Percentiles rank a stretch among this genome's conserved stretches.
These are phyloP conservation scores for Periplaneta americana DNA, from an alignment of 1,140 invertebrate species.

Conservation along the genomic window DNA sequence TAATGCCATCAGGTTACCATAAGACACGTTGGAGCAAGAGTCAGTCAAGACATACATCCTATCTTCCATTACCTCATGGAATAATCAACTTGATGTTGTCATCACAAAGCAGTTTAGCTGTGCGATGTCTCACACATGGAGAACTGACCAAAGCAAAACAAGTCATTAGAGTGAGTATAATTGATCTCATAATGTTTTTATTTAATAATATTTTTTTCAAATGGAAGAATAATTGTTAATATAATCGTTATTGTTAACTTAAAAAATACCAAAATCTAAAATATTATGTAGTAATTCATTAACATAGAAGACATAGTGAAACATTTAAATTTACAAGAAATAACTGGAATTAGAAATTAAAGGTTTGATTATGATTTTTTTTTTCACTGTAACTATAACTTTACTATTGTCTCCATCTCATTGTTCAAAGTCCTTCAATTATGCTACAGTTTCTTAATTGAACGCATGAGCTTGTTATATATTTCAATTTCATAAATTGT, in stretches of 20 bases:
- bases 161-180: neutral
- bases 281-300: no score
- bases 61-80: neutral
- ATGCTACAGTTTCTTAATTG: neutral
- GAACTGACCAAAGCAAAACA: constrained; percentile 8
- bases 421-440: neutral
- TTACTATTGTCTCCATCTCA: no score
- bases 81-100: constrained; percentile 7
- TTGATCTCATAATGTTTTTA: neutral
- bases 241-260: no score
- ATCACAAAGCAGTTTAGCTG: neutral
- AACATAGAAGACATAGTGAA: no score
- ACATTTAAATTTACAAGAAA: no score
- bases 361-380: no score
- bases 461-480: neutral
- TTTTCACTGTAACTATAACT: no score
- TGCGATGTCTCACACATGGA: constrained; percentile 1
- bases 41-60: neutral
- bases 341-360: no score
- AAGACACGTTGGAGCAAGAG: neutral
- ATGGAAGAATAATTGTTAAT: no score
- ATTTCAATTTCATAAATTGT: neutral
- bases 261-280: no score
- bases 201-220: no score
- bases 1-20: neutral